Evolutionary conservation across 1,140 invertebrate species (phyloP), one percentile per base, ranked within the genome.

Genomic region (Trichonephila clavata): DNA sequence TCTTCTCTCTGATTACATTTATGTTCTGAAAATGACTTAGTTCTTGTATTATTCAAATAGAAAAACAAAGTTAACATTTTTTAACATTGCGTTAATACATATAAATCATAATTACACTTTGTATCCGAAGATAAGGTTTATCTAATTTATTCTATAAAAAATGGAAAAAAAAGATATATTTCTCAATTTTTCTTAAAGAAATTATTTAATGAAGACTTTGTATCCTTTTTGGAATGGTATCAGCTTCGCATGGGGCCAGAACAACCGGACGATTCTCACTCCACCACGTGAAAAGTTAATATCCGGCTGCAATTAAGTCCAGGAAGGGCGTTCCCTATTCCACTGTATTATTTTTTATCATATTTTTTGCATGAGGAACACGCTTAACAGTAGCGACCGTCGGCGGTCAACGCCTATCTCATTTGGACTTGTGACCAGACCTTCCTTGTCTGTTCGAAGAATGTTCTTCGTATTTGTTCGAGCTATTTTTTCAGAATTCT

Each of bases 231-330:
- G 27, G 27, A 32, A 16, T 6, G 24, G 71, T 16, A 3, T 77
- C 32, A 63, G 18, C 32, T 77, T 6, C 18, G 16, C 71, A 13
- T 27, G 71, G 71, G 1, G 14, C 24, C 50, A 18, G 71, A 16
- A 32, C 32, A 32, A 32, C 16, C 71, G 5, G 27, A 77, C 27
- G 5, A 7, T 77, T 77, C 27, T 27, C 71, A 77, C 71, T 77
- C 24, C 0, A 16, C 18, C 14, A 18, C 14, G 71, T 39, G 71
- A 32, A 77, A 77, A 32, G 27, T 77, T 39, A 77, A 77, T 77
- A 77, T 77, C 71, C 71, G 71, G 71, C 27, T 32, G 32, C 71
- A 77, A 77, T 77, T 77, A 77, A 77, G 27, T 39, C 71, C 71
- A 14, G 71, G 71, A 77, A 77, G 71, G 71, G 71, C 71, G 71